A percentile compares a stretch with the other conserved stretches of the same genome.
Conservation (phyloP, 2,113 vertebrate species). For the Rhodinocichla rosea region DNA sequence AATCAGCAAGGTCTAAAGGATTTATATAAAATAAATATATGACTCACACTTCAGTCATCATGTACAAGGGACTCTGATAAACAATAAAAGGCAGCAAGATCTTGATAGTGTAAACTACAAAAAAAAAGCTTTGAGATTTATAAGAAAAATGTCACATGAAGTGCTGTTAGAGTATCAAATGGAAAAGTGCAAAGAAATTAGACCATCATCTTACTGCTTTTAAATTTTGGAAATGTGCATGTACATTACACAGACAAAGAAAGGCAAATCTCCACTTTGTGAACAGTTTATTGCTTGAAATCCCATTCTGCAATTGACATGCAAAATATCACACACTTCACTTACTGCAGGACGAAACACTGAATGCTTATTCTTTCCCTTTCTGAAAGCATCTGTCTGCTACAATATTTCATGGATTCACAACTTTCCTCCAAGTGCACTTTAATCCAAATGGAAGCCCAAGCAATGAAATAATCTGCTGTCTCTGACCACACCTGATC, state of each 20-base stretch:
- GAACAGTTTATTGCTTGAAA: background rate
- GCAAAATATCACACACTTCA: background rate
- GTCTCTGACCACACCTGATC: background rate
- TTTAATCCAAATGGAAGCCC: background rate
- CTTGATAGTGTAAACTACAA: background rate
- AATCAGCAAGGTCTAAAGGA: background rate
- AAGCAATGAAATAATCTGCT: background rate
- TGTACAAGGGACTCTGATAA: background rate
- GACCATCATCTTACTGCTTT: background rate
- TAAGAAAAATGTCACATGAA: background rate
- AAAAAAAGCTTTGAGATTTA: background rate
- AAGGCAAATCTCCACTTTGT: background rate
- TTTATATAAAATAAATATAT: background rate
- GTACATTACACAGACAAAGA: background rate
- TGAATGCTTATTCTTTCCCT: background rate
- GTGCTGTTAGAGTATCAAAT: background rate
- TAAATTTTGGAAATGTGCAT: background rate
- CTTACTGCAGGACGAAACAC: background rate
- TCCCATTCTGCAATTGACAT: background rate
- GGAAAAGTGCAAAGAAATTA: background rate
- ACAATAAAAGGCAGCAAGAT: background rate
- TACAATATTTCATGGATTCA: background rate
- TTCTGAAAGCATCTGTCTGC: background rate
- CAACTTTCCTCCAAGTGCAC: background rate
- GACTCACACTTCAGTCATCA: background rate